Conservation (phyloP, 1,140 invertebrate species). For the Drosophila mauritiana region DNA sequence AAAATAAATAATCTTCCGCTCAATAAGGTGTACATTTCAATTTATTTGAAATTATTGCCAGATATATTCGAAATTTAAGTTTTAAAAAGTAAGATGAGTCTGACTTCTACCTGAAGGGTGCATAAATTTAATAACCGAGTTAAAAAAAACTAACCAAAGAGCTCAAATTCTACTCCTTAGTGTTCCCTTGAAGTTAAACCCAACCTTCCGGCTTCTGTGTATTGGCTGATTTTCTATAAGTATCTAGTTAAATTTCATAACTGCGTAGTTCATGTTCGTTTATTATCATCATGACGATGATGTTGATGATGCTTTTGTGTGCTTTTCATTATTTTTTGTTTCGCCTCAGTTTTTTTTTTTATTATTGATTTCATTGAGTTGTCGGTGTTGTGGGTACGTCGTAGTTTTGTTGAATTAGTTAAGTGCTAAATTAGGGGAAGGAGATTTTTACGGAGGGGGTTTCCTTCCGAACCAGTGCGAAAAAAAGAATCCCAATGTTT, state of each 20-base stretch:
- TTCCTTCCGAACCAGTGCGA: constrained; percentile 20
- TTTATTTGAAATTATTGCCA: not conserved
- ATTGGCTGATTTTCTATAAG: constrained; percentile 21
- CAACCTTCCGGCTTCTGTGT: constrained; percentile 12
- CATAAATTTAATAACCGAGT: not conserved
- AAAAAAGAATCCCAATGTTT: constrained; percentile 12
- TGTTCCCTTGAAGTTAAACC: not conserved
- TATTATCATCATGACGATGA: constrained; percentile 43
- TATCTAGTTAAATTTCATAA: constrained; percentile 68
- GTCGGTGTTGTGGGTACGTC: constrained; percentile 50
- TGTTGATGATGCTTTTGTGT: constrained; percentile 64
- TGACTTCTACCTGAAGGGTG: not conserved
- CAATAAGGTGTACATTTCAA: not conserved
- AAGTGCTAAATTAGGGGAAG: constrained; percentile 67
- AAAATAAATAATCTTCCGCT: not conserved
- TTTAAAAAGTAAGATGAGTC: not conserved
- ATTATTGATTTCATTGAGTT: constrained; percentile 72
- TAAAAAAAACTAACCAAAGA: too few relatives aligned
- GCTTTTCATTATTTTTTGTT: constrained; percentile 57
- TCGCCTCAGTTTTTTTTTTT: constrained; percentile 20
- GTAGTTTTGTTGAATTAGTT: constrained; percentile 80
- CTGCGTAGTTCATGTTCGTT: constrained; percentile 67
- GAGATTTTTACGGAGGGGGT: constrained; percentile 4
- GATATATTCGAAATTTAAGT: not conserved
- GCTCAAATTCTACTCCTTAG: not conserved